These are phyloP conservation scores for Alauda arvensis DNA, from an alignment of 2,797 vertebrate genomes.

Conservation along the genomic window DNA sequence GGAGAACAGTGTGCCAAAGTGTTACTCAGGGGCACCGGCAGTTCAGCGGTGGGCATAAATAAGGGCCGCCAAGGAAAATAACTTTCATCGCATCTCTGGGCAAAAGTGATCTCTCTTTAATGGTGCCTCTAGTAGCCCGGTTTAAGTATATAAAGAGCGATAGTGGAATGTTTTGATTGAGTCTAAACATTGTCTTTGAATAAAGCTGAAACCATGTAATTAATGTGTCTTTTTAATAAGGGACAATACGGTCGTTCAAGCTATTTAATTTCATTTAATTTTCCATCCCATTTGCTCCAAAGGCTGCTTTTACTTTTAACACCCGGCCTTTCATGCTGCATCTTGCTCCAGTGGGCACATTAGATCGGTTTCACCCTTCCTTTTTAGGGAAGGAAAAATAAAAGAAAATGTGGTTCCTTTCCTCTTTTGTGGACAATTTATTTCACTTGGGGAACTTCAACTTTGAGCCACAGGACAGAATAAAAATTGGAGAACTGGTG, in stretches of 20 bases:
- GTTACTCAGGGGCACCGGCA: slow-evolving; percentile 71
- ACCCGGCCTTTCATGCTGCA: slow-evolving; percentile 83
- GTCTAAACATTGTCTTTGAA: slow-evolving; percentile 88
- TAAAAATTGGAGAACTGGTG: slow-evolving; percentile 83
- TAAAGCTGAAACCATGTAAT: slow-evolving; percentile 95
- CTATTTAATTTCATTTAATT: slow-evolving; percentile 99
- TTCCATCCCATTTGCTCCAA: slow-evolving; percentile 97
- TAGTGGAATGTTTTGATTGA: slow-evolving; percentile 89
- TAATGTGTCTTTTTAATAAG: slow-evolving; percentile 94
- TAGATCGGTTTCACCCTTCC: slow-evolving; percentile 86
- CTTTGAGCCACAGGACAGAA: slow-evolving; percentile 85
- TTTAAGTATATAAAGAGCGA: slow-evolving; percentile 79
- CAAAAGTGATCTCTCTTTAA: slow-evolving; percentile 75
- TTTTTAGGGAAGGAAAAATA: slow-evolving; percentile 80
- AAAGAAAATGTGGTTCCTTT: slow-evolving; percentile 86
- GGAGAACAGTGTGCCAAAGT: slow-evolving; percentile 71
- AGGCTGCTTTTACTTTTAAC: slow-evolving; percentile 87
- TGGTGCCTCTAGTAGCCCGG: slow-evolving; percentile 78
- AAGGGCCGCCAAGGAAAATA: slow-evolving; percentile 61
- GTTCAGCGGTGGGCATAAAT: slow-evolving; percentile 62
- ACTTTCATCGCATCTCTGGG: slow-evolving; percentile 67
- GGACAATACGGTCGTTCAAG: slow-evolving; percentile 93
- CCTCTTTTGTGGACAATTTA: slow-evolving; percentile 84
- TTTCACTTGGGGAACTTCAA: slow-evolving; percentile 85
- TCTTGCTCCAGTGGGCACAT: slow-evolving; percentile 86